These are phyloP conservation scores for Phycodurus eques DNA, from an alignment of 2,113 vertebrate genomes.

Conservation along the genomic window DNA sequence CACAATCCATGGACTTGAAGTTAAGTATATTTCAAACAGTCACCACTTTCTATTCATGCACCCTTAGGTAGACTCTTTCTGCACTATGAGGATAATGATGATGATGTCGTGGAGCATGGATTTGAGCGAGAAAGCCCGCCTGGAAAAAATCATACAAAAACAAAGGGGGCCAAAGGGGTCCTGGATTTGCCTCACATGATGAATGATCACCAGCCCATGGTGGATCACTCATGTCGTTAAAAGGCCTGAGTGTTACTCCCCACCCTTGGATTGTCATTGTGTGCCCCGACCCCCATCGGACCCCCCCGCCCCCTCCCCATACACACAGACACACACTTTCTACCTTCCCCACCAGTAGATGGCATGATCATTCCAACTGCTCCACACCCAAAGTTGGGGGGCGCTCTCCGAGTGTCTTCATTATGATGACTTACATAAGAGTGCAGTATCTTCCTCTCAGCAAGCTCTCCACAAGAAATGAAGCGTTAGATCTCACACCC, in stretches of 20 bases:
- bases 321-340: background rate
- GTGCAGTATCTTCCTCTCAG: conserved; percentile 68
- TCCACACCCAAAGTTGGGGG: conserved; percentile 43
- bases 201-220: conserved; percentile 40
- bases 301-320: conserved; percentile 10
- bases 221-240: conserved; percentile 58
- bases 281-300: too few relatives aligned
- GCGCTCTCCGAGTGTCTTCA: conserved; percentile 54
- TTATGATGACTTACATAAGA: conserved; percentile 76
- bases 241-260: conserved; percentile 36
- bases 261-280: conserved; percentile 59
- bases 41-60: conserved; percentile 63
- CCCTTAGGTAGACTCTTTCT: conserved; percentile 23
- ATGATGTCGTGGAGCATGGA: conserved; percentile 32
- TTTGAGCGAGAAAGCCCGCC: conserved; percentile 34
- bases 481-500: conserved; percentile 56
- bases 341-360: conserved; percentile 70
- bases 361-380: conserved; percentile 65
- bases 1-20: conserved; percentile 34
- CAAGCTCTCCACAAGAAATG: conserved; percentile 64
- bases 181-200: conserved; percentile 57
- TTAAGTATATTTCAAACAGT: conserved; percentile 31
- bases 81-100: conserved; percentile 43
- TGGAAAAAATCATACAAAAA: conserved; percentile 58
- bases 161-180: conserved; percentile 41